Evolutionary conservation across 1,140 invertebrate genomes (phyloP).

Genomic region (Eufriesea mexicana): DNA sequence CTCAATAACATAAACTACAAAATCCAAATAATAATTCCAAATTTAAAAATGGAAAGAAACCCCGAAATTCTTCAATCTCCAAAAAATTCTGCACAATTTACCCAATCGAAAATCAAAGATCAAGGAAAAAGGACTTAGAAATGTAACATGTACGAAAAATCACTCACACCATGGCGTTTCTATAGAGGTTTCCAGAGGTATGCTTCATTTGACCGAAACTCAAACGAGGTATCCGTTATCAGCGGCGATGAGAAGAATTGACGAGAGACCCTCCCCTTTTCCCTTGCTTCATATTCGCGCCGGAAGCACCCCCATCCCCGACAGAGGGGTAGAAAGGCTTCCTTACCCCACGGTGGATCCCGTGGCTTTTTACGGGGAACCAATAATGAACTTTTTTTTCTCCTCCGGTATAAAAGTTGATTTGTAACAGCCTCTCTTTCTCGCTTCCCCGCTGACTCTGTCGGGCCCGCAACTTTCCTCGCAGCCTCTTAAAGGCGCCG

Average conservation of each 20-base stretch:
- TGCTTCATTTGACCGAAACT: slow-evolving; percentile 23
- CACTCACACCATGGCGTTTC: background rate
- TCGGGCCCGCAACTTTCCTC: slow-evolving; percentile 18
- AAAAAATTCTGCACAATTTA: too few species aligned
- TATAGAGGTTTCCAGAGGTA: background rate
- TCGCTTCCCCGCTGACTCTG: background rate
- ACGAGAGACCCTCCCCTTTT: slow-evolving; percentile 54
- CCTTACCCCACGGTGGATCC: slow-evolving; percentile 56
- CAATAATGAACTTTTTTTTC: slow-evolving; percentile 81
- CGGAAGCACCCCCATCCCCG: slow-evolving; percentile 45
- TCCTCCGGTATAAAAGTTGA: slow-evolving; percentile 79
- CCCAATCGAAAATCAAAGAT: too few species aligned
- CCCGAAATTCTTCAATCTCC: too few species aligned
- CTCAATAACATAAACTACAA: too few species aligned
- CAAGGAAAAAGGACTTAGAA: too few species aligned
- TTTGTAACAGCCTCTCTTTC: slow-evolving; percentile 73
- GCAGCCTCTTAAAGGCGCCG: slow-evolving; percentile 55
- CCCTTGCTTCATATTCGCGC: slow-evolving; percentile 55
- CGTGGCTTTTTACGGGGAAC: slow-evolving; percentile 79
- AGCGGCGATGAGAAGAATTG: slow-evolving; percentile 66
- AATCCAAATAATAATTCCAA: too few species aligned
- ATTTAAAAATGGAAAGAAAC: too few species aligned
- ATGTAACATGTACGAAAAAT: background rate
- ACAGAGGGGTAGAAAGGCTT: slow-evolving; percentile 26
- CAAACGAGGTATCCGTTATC: slow-evolving; percentile 60